Evolutionary conservation across 2,888 invertebrate genomes (phyloP), one percentile per base, ranked within the genome.

Genomic region (Harpalus rufipes): DNA sequence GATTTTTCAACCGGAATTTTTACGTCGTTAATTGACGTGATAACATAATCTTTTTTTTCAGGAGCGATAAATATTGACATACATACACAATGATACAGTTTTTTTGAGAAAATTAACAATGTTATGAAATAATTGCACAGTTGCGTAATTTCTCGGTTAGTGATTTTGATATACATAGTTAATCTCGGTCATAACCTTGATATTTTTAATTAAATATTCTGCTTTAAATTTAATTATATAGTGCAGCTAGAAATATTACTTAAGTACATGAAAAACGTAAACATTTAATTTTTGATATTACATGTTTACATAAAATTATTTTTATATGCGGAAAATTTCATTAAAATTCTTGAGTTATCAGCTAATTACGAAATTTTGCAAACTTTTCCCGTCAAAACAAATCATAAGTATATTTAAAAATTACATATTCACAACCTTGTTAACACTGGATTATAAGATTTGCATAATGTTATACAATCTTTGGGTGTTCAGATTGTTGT

Each of bases 201-300:
- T 56, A 72, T 56, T 82, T 82, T 68, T 39, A 82, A 68, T 82
- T 39, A 72, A 82, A 82, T 80, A 80, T 65, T 82, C 72, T 72
- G 25, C 32, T 5, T 16, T 72, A 39, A 74, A 74, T 44, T 44
- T 68, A 68, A 68, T 68, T 68, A 32, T 63, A 12, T 63, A 25
- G 21, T 12, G 63, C 7, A 68, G 68, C 39, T 68, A 68, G 12
- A 51, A 51, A 51, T 51, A 51, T 51, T 8, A 68, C 41, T 68
- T 39, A n/a, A 25, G 1, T 6, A 25, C 5, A 68, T 68, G 6
- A 32, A 12, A 68, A 12, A 39, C 32, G 63, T 8, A 63, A 21
- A 32, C 41, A 39, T 68, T 32, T 32, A 65, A n/a, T 68, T 68
- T 68, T 32, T 68, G 68, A 41, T 41, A 68, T 16, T n/a, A 59